Base-by-base conservation (phyloP, 2,797 vertebrate species). In the Distichodus sexfasciatus region DNA sequence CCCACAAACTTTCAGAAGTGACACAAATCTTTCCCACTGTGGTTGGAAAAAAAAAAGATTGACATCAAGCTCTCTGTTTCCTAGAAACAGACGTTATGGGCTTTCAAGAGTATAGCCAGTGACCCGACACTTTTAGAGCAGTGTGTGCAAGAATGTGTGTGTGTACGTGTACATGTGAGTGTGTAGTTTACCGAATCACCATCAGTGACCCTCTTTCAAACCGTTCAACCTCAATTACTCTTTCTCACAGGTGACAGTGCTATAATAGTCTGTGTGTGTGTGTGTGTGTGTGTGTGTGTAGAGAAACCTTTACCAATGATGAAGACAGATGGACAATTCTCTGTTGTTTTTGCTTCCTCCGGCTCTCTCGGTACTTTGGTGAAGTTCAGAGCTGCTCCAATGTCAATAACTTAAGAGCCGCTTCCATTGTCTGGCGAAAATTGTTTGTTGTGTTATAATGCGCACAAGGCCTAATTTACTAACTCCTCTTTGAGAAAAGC, bases 141-240 rank as follows among this genome's bases (percentile, higher is more conserved):
- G 24, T 44, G 29, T 31, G 29, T 55, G 15, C 33, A 7, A 17
- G 29, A 31, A 15, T 33, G 51, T 54, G n/a, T 54, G 15, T 54
- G 8, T 54, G 29, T 33, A 3, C 31, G 26, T 51, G 48, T 54
- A 29, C 19, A 29, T 17, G 14, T n/a, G 48, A 31, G 50, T 15
- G 50, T 31, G 28, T 15, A 9, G 9, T 33, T 64, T 11, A 35
- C 15, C 35, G 51, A 24, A 46, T 40, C 54, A 35, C 33, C n/a
- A 57, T 58, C 41, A 55, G 43, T 62, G 61, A 62, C 66, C 60
- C 48, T 35, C 47, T 47, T 31, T 53, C 43, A 3, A 8, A 47
- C 4, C 59, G 36, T 38, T 69, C 69, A 63, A 60, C 53, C 66
- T 40, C 60, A 61, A 75, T 64, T 55, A 59, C 50, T 64, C 64